Percentiles rank a stretch among this genome's conserved stretches.
Conservation (phyloP, 1,140 invertebrate species). For the Branchinecta lynchi region DNA sequence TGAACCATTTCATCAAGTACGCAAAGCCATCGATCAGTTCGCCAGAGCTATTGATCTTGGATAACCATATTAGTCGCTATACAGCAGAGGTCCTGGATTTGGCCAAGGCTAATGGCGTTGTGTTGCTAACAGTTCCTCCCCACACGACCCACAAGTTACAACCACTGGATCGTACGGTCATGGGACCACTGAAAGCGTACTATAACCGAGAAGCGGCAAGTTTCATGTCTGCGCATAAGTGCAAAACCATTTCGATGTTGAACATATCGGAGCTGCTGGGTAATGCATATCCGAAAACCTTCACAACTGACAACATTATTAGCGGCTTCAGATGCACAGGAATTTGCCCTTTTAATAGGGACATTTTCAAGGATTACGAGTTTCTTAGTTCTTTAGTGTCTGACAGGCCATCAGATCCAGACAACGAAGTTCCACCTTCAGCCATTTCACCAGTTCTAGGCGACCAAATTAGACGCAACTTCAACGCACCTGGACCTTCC, state of each 20-base stretch:
- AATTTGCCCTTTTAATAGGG: background rate
- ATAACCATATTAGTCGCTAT: conserved; percentile 10
- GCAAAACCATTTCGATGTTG: background rate
- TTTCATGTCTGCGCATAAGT: conserved; percentile 11
- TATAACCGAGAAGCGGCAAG: background rate
- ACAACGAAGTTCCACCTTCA: background rate
- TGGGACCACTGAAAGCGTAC: background rate
- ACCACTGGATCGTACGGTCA: conserved; percentile 10
- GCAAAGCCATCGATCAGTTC: too few species aligned
- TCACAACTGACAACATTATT: background rate
- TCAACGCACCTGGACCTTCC: background rate
- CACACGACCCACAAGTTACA: conserved; percentile 19
- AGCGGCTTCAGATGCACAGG: background rate
- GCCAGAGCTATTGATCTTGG: background rate
- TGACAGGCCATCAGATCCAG: background rate
- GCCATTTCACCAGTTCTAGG: background rate
- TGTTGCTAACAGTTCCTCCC: conserved; percentile 11
- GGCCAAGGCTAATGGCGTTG: background rate
- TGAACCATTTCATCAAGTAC: too few species aligned
- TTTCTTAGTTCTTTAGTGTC: background rate
- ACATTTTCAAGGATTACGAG: conserved; percentile 6
- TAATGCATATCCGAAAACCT: background rate
- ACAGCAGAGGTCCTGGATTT: background rate
- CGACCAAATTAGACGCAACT: background rate
- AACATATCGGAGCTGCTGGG: background rate